Conservation (phyloP, 2,797 vertebrate species). For the Neostethus bicornis region DNA sequence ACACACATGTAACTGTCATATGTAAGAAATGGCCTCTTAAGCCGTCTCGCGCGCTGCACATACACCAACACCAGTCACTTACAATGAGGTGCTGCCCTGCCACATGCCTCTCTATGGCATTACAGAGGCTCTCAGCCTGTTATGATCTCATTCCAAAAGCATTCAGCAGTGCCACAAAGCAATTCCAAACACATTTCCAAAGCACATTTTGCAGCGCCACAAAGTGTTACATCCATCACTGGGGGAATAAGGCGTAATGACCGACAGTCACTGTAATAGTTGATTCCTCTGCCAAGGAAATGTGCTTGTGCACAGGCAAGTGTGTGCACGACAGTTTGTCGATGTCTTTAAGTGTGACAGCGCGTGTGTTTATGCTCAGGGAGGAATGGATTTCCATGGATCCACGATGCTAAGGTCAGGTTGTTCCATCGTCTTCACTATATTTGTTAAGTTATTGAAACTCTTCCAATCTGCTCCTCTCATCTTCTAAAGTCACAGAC, state of each 20-base stretch:
- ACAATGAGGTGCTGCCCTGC: conserved; percentile 52
- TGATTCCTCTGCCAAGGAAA: conserved; percentile 63
- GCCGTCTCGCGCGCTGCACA: neutral
- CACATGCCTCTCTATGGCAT: conserved; percentile 72
- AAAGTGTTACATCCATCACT: conserved; percentile 79
- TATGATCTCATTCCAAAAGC: conserved; percentile 76
- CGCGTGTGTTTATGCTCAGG: conserved; percentile 8
- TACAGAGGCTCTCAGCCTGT: conserved; percentile 73
- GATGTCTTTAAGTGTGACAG: neutral
- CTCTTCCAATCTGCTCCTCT: conserved; percentile 6
- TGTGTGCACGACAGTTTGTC: conserved; percentile 13
- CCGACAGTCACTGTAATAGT: conserved; percentile 67
- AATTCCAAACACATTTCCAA: conserved; percentile 80
- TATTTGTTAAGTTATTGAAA: conserved; percentile 47
- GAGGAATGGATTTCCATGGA: conserved; percentile 27
- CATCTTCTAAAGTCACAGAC: neutral
- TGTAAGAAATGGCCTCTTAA: conserved; percentile 40
- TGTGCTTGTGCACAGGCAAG: conserved; percentile 15
- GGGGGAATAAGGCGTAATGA: conserved; percentile 74
- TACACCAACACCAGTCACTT: conserved; percentile 49
- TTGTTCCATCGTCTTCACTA: conserved; percentile 18
- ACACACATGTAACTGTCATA: conserved; percentile 24
- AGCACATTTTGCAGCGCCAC: conserved; percentile 72
- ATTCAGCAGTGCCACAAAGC: conserved; percentile 74
- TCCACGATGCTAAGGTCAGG: conserved; percentile 31